Conservation (phyloP, 2,888 invertebrate genomes). For the Troides oblongomaculatus region DNA sequence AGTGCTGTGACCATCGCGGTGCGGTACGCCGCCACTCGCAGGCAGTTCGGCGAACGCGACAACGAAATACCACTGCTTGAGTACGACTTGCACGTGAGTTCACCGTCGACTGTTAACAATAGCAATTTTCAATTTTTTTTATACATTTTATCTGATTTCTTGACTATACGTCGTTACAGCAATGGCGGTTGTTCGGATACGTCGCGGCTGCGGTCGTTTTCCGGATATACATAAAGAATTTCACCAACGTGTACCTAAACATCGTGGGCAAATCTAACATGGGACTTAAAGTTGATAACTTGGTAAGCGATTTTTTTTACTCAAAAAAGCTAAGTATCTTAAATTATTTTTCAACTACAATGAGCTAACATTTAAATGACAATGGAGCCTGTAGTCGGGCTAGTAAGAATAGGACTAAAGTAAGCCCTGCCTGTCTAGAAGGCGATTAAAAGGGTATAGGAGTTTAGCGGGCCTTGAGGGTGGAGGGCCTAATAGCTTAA, state of each 20-base stretch:
- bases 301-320: constrained; percentile 53
- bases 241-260: constrained; percentile 83
- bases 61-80: constrained; percentile 89
- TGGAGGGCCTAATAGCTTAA: too few species aligned
- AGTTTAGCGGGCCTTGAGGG: too few species aligned
- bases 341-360: too few species aligned
- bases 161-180: constrained; percentile 71
- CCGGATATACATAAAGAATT: constrained; percentile 83
- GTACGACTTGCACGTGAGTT: constrained; percentile 88
- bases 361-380: too few species aligned
- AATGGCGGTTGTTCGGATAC: constrained; percentile 90
- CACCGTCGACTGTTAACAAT: too few species aligned
- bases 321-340: too few species aligned
- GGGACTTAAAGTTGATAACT: constrained; percentile 69
- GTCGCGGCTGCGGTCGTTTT: constrained; percentile 85
- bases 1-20: constrained; percentile 87
- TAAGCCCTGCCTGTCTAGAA: too few species aligned
- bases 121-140: too few species aligned
- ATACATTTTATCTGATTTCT: not conserved
- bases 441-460: too few species aligned
- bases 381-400: too few species aligned
- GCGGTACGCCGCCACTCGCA: constrained; percentile 88
- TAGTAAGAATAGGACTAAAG: too few species aligned
- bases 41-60: constrained; percentile 84
- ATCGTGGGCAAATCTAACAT: constrained; percentile 84